Evolutionary conservation across 1,140 invertebrate genomes (phyloP), one percentile per base, ranked within the genome.

Genomic region (Teleopsis dalmanni): DNA sequence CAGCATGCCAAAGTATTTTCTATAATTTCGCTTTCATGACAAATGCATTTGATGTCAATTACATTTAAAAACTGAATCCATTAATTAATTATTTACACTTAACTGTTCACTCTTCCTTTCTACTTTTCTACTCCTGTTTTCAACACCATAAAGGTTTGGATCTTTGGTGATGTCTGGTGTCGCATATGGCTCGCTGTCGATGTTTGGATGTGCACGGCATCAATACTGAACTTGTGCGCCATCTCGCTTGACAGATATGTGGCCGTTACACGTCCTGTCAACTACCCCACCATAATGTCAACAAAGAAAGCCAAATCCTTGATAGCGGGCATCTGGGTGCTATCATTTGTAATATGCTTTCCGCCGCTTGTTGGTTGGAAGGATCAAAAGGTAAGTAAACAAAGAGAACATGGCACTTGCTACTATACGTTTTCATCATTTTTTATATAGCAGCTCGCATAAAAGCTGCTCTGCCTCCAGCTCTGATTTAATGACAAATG

Each of bases 311-410:
- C 92, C 1, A 93, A 91, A 62, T 73, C 88, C 14, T 78, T 97
- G 51, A 94, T 98, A 16, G 88, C 83, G 33, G 81, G 81, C 5
- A 85, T 97, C 6, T 98, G 95, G 95, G 81, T 95, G 38, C 76
- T 96, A 27, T 95, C 91, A 43, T 95, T 97, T 62, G 83, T 96
- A 56, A 95, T 98, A 49, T 98, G 94, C 71, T 92, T 98, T 64
- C 95, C 95, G 25, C 95, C 94, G 6, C 71, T 98, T 27, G 89
- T 97, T 18, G 92, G 92, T 11, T 88, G 93, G 92, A 93, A 88
- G 66, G 88, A 92, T 74, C 77, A 84, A 67, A 80, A 78, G 76
- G 83, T 87, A 53, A 51, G 57, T 50, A 16, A 43, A 31, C 9
- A 43, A 31, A 27, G 16, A 4, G 18, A 26, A 38, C 27, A 29